Conservation (phyloP, 2,113 vertebrate species). For the Lichenostomus cassidix region DNA sequence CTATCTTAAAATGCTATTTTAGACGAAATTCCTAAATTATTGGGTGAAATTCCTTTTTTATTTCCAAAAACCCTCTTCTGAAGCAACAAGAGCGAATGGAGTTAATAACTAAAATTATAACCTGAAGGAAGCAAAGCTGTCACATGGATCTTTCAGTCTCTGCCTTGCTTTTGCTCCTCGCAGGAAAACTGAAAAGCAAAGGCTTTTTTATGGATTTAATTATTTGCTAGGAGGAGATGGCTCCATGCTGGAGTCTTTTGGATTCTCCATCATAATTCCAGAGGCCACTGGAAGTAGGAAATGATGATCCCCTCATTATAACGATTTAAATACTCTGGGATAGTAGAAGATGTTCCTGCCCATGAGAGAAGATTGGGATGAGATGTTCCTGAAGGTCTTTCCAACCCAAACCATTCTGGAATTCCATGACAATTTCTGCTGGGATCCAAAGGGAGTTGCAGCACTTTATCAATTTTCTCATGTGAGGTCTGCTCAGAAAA, state of each 20-base stretch:
- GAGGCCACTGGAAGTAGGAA: not conserved
- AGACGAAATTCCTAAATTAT: too few relatives aligned
- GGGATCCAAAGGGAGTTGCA: not conserved
- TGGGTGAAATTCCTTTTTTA: too few relatives aligned
- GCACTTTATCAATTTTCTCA: not conserved
- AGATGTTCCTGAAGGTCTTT: not conserved
- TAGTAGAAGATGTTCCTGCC: not conserved
- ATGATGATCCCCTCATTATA: fast-evolving
- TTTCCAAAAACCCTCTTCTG: fast-evolving
- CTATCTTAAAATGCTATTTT: not conserved
- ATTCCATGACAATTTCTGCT: not conserved
- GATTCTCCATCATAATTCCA: not conserved
- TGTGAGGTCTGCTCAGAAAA: not conserved
- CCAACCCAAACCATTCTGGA: not conserved
- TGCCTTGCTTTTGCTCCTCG: not conserved
- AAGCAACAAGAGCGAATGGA: not conserved
- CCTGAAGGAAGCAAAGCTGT: not conserved
- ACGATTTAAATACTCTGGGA: not conserved
- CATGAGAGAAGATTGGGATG: fast-evolving
- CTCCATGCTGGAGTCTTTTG: not conserved
- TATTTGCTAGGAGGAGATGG: too few relatives aligned
- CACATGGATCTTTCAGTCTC: not conserved
- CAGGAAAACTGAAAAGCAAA: not conserved
- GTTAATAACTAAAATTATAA: not conserved
- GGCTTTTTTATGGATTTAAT: not conserved